These are phyloP conservation scores for Haemorhous mexicanus DNA, from an alignment of 2,113 vertebrate genomes.

Conservation along the genomic window DNA sequence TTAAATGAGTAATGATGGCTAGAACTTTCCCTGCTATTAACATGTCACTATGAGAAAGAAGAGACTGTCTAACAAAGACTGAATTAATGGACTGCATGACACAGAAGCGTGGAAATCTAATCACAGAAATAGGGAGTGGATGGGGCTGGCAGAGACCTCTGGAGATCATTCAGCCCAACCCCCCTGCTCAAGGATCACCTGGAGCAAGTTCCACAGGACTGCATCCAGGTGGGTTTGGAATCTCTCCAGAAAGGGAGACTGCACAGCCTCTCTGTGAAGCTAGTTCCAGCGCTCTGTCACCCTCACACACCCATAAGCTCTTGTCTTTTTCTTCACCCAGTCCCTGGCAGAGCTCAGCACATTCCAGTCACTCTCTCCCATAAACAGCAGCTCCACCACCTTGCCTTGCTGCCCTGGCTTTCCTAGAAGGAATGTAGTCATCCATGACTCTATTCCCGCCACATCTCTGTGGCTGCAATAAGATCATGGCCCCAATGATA, in stretches of 20 bases:
- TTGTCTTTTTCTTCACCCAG: neutral
- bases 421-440: neutral
- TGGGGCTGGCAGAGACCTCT: neutral
- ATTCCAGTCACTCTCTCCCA: neutral
- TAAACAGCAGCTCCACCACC: neutral
- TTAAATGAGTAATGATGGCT: neutral
- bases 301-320: neutral
- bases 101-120: neutral
- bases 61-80: neutral
- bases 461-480: neutral
- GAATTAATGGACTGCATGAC: neutral
- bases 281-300: neutral
- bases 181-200: neutral
- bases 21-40: neutral
- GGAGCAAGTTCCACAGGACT: neutral
- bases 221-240: neutral
- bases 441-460: neutral
- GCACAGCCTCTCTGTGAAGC: neutral
- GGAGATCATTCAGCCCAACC: neutral
- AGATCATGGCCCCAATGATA: neutral
- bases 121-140: neutral
- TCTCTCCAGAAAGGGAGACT: neutral
- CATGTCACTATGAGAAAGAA: neutral
- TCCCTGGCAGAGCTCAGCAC: neutral
- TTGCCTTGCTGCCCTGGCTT: neutral